Evolutionary conservation across 2,113 vertebrate genomes (phyloP), one percentile per base, ranked within the genome.

Genomic region (Struthio camelus): DNA sequence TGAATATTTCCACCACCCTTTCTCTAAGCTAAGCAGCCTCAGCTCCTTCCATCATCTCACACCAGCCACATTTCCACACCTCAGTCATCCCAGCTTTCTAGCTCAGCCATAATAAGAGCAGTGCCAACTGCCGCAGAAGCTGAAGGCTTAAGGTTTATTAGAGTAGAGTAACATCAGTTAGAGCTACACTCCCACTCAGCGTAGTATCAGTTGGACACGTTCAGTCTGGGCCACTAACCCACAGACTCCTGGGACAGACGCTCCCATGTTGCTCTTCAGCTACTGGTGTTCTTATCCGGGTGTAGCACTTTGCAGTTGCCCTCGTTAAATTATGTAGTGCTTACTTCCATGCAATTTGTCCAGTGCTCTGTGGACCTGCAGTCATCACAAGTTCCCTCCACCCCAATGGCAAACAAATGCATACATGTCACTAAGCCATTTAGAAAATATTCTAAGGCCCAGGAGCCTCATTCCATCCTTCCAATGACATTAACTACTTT

Each of bases 61-160:
- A 19, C 46, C 46, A 48, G 46, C 46, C 17, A 7, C 34, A 30
- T 84, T 73, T 30, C 38, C 71, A 50, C 11, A 18, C 16, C 75
- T 30, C 64, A 4, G 2, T 5, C 10, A 3, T 22, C 25, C 46
- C 54, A 3, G 0, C 75, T 19, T n/a, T 7, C 50, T 46, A 46
- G 44, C 44, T 44, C 28, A 5, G 14, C 32, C 10, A 36, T 20
- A 48, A 48, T 46, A 46, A 48, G 46, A 19, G 46, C 46, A 48
- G 46, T 48, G 46, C 18, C 46, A 48, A 48, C 46, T 48, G 46
- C 18, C 46, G 19, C 46, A 48, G 46, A 64, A 42, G 25, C 44
- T 10, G 12, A 64, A 27, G 8, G 10, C 14, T 10, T 7, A 58
- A 48, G 19, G 2, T 14, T 18, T 25, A 4, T 20, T 23, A 6